phyloP scores from a whole-genome alignment of 2,888 invertebrate genomes.

The Zelleria hepariella region DNA sequence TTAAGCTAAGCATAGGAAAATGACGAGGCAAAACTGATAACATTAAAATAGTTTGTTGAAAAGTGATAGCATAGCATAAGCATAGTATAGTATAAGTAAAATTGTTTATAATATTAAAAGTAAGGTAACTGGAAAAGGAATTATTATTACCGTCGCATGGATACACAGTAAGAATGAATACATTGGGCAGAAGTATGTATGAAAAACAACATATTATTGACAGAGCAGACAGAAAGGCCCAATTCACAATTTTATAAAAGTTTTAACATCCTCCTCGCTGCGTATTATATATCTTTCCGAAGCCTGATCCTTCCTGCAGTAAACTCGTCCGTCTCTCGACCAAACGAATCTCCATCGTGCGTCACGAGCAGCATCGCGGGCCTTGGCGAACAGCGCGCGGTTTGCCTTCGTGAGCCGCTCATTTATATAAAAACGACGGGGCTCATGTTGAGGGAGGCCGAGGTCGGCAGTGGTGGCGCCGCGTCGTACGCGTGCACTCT shows the following conservation, averaged over 20 bases:
- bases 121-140: neutral
- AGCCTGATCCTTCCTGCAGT: neutral
- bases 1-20: too few species aligned
- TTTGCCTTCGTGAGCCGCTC: neutral
- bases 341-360: neutral
- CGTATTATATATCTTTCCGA: neutral
- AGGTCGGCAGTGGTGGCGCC: neutral
- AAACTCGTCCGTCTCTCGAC: neutral
- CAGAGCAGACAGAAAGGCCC: neutral
- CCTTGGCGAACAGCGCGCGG: neutral
- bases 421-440: neutral
- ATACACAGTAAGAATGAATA: neutral
- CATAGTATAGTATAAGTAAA: neutral
- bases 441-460: neutral
- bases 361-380: neutral
- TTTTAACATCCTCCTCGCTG: neutral
- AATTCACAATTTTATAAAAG: too few species aligned
- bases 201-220: neutral
- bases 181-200: too few species aligned
- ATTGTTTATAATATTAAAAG: neutral
- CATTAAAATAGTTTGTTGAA: neutral
- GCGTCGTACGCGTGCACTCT: neutral
- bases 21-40: neutral
- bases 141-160: neutral
- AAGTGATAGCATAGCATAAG: neutral